phyloP scores from a whole-genome alignment of 2,888 invertebrate genomes.

The Drosophila macrospina region DNA sequence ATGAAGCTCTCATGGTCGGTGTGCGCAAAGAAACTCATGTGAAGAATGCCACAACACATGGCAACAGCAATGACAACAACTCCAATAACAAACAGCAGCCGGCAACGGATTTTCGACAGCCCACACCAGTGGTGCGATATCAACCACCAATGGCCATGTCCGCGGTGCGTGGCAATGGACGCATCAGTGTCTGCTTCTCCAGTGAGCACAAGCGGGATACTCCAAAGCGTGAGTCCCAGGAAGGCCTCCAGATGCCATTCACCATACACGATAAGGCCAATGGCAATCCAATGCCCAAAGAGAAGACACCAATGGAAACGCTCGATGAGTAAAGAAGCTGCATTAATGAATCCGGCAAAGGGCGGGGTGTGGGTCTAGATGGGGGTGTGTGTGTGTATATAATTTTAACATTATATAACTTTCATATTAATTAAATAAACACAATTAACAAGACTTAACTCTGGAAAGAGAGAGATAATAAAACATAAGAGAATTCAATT shows the following conservation, averaged over 20 bases:
- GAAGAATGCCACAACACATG: slow-evolving; percentile 31
- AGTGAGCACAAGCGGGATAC: slow-evolving; percentile 71
- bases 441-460: background rate
- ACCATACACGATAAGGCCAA: slow-evolving; percentile 46
- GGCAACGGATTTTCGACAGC: slow-evolving; percentile 48
- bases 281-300: slow-evolving; percentile 25
- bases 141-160: slow-evolving; percentile 64
- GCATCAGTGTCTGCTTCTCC: slow-evolving; percentile 83
- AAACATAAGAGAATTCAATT: slow-evolving; percentile 26
- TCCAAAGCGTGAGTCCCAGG: slow-evolving; percentile 84
- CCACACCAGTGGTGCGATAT: slow-evolving; percentile 70
- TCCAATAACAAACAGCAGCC: slow-evolving; percentile 35
- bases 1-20: slow-evolving; percentile 80
- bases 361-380: background rate
- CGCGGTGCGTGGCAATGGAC: slow-evolving; percentile 76
- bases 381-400: slow-evolving; percentile 4
- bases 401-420: background rate
- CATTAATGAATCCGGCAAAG: slow-evolving; percentile 10
- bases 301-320: slow-evolving; percentile 57
- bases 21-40: slow-evolving; percentile 75
- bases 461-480: background rate
- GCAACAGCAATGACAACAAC: slow-evolving; percentile 25
- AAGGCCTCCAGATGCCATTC: slow-evolving; percentile 66
- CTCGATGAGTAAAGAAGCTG: slow-evolving; percentile 35
- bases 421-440: slow-evolving; percentile 6